These are phyloP conservation scores for Drosophila austrosaltans DNA, from an alignment of 2,888 invertebrate species.

Conservation along the genomic window DNA sequence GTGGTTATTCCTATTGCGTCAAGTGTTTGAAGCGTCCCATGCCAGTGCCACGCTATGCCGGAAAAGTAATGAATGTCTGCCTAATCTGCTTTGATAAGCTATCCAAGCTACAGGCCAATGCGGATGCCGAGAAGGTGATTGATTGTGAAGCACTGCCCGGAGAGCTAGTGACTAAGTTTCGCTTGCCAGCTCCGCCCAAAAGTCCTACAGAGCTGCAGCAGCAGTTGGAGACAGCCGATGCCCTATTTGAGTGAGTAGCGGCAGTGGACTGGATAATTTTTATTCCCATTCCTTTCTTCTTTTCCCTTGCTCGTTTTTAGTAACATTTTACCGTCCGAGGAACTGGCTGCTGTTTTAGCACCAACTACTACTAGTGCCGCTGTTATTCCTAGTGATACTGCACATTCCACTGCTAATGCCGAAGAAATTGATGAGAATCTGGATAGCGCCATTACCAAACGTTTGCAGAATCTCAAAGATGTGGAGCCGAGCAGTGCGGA, in stretches of 20 bases:
- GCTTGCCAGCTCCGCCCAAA: constrained; percentile 45
- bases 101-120: constrained; percentile 66
- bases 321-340: constrained; percentile 63
- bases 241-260: constrained; percentile 56
- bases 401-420: constrained; percentile 48
- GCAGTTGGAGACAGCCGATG: constrained; percentile 45
- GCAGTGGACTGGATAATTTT: background rate
- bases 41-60: constrained; percentile 86
- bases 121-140: constrained; percentile 67
- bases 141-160: constrained; percentile 84
- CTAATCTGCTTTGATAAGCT: constrained; percentile 83
- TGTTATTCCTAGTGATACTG: constrained; percentile 19
- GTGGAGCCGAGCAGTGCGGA: constrained; percentile 78
- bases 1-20: constrained; percentile 92
- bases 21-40: constrained; percentile 91
- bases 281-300: background rate
- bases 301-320: constrained; percentile 37
- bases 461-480: constrained; percentile 88
- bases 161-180: constrained; percentile 62
- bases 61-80: constrained; percentile 88
- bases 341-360: constrained; percentile 74
- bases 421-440: constrained; percentile 79
- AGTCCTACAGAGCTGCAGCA: constrained; percentile 37
- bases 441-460: constrained; percentile 86
- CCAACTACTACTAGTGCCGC: constrained; percentile 47